A percentile compares a stretch with the other conserved stretches of the same genome.
Conservation (phyloP, 1,140 invertebrate genomes). For the Euglossa dilemma region DNA sequence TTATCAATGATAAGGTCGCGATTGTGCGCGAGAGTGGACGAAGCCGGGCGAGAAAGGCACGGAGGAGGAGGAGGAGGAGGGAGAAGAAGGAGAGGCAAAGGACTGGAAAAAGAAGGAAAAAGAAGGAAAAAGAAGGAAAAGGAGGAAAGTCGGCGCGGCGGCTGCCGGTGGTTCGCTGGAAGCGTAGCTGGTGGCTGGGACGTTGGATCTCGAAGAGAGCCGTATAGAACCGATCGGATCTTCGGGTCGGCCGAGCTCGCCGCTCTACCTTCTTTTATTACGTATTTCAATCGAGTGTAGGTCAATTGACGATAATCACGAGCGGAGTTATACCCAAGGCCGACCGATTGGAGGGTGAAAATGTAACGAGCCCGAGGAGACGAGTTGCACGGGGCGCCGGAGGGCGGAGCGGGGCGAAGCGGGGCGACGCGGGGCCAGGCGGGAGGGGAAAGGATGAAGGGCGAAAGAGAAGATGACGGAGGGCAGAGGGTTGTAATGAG, state of each 20-base stretch:
- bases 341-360: constrained; percentile 74
- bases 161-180: constrained; percentile 33
- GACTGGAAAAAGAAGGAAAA: background rate
- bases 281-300: constrained; percentile 68
- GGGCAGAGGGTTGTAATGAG: constrained; percentile 78
- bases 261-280: constrained; percentile 60
- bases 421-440: background rate
- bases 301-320: constrained; percentile 70
- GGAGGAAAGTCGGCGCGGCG: background rate
- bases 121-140: background rate
- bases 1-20: constrained; percentile 60
- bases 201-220: constrained; percentile 31
- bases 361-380: constrained; percentile 58
- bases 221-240: constrained; percentile 40
- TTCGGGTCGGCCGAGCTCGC: constrained; percentile 6
- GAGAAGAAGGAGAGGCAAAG: background rate
- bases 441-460: constrained; percentile 28
- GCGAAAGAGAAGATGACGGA: constrained; percentile 61
- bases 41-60: background rate
- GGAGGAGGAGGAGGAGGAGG: background rate
- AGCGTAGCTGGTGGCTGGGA: constrained; percentile 39
- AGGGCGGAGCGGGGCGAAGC: background rate
- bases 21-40: background rate
- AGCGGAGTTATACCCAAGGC: constrained; percentile 66
- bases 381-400: background rate